Base-by-base conservation (phyloP, 2,113 vertebrate species). In the Colaptes auratus region DNA sequence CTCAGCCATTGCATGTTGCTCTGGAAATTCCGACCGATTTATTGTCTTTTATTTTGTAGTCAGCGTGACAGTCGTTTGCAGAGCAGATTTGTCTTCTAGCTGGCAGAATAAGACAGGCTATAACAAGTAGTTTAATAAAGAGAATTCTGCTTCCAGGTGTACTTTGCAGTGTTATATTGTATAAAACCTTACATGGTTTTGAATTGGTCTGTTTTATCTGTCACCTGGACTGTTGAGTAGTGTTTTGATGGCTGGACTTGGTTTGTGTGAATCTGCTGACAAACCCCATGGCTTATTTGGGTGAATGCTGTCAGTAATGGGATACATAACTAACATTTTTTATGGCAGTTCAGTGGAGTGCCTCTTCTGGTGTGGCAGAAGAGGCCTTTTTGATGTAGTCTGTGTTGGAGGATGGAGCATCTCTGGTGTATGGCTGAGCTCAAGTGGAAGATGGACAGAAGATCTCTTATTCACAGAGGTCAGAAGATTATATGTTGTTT, bases 81-180 rank as follows among this genome's bases (percentile, higher is more conserved):
- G 53, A 59, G 82, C 35, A 56, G 74, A 59, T 93, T 96, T 95
- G 92, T 95, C 79, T 95, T 91, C 8, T 36, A 17, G 66, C 81
- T 95, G 92, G 84, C 79, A 95, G 84, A 88, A 59, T 91, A 14
- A 56, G 92, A 95, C 87, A 78, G 63, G 69, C 87, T 93, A 11
- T 90, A 95, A 82, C 79, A 82, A 80, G 50, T 48, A 90, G 67
- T 87, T 95, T 91, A 96, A 95, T 95, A 94, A 95, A 89, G 92
- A 86, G 95, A 95, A 85, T 31, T 69, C 66, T 79, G 44, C 80
- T 92, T 89, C 78, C 60, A 70, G 94, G 80, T 94, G 67, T 91
- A 36, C 88, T 93, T 82, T 0, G 78, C 76, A 64, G 72, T 93
- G 87, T 66, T 95, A 33, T 70, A 78, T 94, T 94, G 83, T 89